Base-by-base conservation (phyloP, 2,888 invertebrate genomes). In the Drosophila ustulata region DNA sequence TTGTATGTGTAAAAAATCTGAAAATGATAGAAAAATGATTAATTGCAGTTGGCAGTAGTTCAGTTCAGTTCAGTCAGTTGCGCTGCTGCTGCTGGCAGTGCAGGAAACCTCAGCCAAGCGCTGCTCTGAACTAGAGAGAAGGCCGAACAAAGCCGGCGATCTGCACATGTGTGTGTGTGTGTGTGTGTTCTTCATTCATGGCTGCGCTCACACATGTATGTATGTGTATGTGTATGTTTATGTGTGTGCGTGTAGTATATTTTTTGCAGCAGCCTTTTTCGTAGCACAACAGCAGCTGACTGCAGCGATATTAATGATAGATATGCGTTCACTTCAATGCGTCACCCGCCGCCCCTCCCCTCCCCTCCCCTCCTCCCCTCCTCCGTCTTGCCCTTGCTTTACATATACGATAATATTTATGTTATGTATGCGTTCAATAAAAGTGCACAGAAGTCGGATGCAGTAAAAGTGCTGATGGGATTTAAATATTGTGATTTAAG, bases 11-110 rank as follows among this genome's bases (percentile, higher is more conserved):
- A 76, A 86, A 85, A 89, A 90, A 89, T 87, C 90, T 90, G 90
- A 89, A 89, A 90, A 85, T 87, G 89, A 89, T 89, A 87, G 89
- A 78, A 88, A 88, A 89, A 90, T 90, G 90, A 90, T 90, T 90
- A 90, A 90, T 90, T 89, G 89, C 85, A 82, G 79, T 85, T 90
- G 82, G 88, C 91, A 89, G 82, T 88, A 80, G 87, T 88, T 89
- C 89, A 88, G 84, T 18, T 18, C 87, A 82, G 84, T 75, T 75
- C 85, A 78, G 89, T 79, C 71, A 34, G 41, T 58, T 51, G 76
- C 73, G 59, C 71, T 47, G 30, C 75, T 47, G 47, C 53, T 79
- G 59, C 67, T 63, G 66, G 34, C 62, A 67, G 57, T 62, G 76
- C 82, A 72, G 65, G 57, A 66, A 71, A 68, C 73, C 82, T 76